phyloP scores from a whole-genome alignment of 2,797 vertebrate species.

The Etheostoma perlongum region DNA sequence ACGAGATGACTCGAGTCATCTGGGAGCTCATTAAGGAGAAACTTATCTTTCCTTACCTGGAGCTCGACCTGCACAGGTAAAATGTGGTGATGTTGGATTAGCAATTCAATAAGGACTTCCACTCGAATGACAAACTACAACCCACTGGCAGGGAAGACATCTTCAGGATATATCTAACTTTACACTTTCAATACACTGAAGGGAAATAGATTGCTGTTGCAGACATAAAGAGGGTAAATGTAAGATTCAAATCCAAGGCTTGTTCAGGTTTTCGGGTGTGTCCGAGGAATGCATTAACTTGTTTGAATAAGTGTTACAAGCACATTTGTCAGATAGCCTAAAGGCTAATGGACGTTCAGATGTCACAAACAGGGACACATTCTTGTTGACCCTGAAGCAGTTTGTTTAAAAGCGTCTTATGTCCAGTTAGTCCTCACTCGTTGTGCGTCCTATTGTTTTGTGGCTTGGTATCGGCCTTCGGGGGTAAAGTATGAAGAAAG shows the following conservation, averaged over 20 bases:
- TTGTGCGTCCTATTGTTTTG: background rate
- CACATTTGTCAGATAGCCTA: too few species aligned
- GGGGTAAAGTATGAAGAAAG: slow-evolving; percentile 32
- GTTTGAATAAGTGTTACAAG: background rate
- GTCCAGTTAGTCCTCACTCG: background rate
- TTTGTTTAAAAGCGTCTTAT: background rate
- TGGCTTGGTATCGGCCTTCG: background rate
- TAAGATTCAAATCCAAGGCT: background rate
- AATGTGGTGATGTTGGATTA: background rate
- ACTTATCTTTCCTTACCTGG: slow-evolving; percentile 95
- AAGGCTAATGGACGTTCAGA: too few species aligned
- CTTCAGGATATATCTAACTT: background rate
- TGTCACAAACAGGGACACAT: background rate
- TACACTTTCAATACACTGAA: background rate
- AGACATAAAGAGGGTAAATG: background rate
- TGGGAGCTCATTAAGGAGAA: slow-evolving; percentile 99
- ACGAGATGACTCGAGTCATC: slow-evolving; percentile 98
- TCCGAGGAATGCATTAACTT: background rate
- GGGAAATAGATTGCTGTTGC: background rate
- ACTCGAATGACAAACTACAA: background rate
- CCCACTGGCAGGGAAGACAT: background rate
- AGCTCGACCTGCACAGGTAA: slow-evolving; percentile 97
- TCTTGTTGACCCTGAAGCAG: slow-evolving; percentile 7
- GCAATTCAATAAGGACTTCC: background rate
- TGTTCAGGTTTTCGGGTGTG: background rate